Evolutionary conservation across 2,797 vertebrate genomes (phyloP).

Genomic region (Decapterus maruadsi): DNA sequence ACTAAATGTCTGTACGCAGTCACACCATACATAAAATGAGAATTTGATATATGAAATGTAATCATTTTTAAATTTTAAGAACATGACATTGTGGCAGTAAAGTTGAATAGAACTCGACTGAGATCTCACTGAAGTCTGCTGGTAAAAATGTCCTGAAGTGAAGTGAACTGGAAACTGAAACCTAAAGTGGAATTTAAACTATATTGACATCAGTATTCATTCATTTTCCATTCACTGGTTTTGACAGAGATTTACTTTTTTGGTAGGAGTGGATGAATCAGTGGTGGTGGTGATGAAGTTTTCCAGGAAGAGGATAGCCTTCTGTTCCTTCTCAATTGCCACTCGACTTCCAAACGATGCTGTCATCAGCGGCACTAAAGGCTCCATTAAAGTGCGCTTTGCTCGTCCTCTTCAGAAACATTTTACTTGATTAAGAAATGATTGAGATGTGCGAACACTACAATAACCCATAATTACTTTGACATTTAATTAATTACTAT

Average conservation of each 20-base stretch:
- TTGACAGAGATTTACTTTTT: not conserved
- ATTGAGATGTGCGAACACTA: slow-evolving; percentile 33
- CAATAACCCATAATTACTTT: slow-evolving; percentile 49
- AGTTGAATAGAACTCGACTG: not conserved
- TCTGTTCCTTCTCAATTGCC: slow-evolving; percentile 79
- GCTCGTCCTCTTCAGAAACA: slow-evolving; percentile 16
- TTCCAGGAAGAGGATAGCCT: slow-evolving; percentile 80
- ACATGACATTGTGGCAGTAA: not conserved
- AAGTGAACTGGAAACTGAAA: not conserved
- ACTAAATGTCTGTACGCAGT: slow-evolving; percentile 35
- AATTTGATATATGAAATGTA: not conserved
- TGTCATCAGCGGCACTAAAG: slow-evolving; percentile 81
- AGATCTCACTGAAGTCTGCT: not conserved
- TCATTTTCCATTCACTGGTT: not conserved
- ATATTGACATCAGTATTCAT: not conserved
- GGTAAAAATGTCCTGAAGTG: slow-evolving; percentile 16
- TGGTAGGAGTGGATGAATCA: slow-evolving; percentile 84
- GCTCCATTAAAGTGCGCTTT: slow-evolving; percentile 79
- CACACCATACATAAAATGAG: slow-evolving; percentile 9
- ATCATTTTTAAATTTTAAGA: not conserved
- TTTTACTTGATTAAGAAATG: slow-evolving; percentile 57
- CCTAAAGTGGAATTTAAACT: not conserved
- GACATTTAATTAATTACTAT: slow-evolving; percentile 49
- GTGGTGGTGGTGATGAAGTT: slow-evolving; percentile 85
- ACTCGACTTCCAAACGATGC: slow-evolving; percentile 77